Base-by-base conservation (phyloP, 2,888 invertebrate species). In the Sesia apiformis region DNA sequence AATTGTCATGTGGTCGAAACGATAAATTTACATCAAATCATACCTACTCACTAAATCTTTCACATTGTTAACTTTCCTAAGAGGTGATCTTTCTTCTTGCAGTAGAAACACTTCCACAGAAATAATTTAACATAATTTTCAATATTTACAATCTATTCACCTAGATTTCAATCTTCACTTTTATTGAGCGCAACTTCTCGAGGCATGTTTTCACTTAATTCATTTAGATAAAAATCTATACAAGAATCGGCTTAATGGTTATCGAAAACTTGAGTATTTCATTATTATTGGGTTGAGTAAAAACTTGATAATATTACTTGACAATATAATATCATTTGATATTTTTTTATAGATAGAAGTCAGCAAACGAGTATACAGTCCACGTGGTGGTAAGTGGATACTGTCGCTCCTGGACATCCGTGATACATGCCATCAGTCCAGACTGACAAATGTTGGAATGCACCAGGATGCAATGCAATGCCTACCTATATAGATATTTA, bases 201-300 rank as follows among this genome's bases (percentile, higher is more conserved):
- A 59, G 63, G 63, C 68, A 68, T 75, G 75, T 76, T 81, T 76
- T 76, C 76, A 77, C 76, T 75, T 74, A 76, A 68, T 72, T 70
- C 70, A 78, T 78, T 81, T 71, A 81, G 80, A 82, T 81, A 69
- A 71, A 66, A 67, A 79, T 80, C 79, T 60, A 59, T 63, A 67
- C 65, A 66, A 66, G 63, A 67, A 67, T 64, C 58, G 53, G 61
- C 60, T 67, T 74, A 74, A 72, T 72, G 64, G 64, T 70, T 68
- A 71, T 72, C 64, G 66, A 69, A 72, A 72, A 68, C 63, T 58
- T 67, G 59, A 67, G 69, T 67, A 69, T 68, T 68, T 23, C 2
- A 23, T 23, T 23, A 23, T 23, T 23, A 23, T 23, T 23, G 23
- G 23, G 2, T 23, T 23, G 1, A 23, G 23, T 23, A 23, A 23